Conservation (phyloP, 1,140 invertebrate species). For the Bombus affinis region DNA sequence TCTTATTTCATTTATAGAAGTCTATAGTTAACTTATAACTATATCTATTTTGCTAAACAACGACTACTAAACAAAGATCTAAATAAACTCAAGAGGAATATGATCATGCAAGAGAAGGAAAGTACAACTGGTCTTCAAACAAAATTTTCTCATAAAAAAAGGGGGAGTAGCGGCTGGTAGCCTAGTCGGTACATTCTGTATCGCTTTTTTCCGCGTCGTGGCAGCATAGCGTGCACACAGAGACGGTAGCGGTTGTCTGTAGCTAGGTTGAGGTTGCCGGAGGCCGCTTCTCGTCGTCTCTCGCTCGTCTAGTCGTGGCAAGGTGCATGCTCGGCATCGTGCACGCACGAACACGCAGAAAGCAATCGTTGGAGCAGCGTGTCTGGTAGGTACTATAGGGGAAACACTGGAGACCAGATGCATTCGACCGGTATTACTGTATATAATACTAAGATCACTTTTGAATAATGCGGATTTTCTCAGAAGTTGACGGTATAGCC, state of each 20-base stretch:
- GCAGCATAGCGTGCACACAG: slow-evolving; percentile 29
- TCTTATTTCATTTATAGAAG: not conserved
- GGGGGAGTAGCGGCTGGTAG: too few relatives aligned
- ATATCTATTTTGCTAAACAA: not conserved
- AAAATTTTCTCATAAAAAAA: not conserved
- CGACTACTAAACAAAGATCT: not conserved
- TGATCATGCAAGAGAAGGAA: not conserved
- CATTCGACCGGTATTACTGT: slow-evolving; percentile 27
- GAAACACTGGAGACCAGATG: not conserved
- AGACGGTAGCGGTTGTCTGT: slow-evolving; percentile 12
- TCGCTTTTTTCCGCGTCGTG: not conserved
- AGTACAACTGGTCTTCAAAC: not conserved
- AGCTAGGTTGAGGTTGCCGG: slow-evolving; percentile 48
- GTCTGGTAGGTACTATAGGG: not conserved
- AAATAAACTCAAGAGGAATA: not conserved
- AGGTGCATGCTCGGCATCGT: slow-evolving; percentile 12
- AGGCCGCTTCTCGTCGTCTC: slow-evolving; percentile 62
- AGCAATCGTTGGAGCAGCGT: not conserved
- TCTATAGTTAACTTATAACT: not conserved
- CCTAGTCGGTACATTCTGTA: not conserved
- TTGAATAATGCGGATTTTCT: not conserved
- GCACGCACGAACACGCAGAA: slow-evolving; percentile 4
- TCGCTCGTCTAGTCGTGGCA: slow-evolving; percentile 56
- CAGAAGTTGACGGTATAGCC: not conserved
- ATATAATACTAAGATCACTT: not conserved